Percentiles rank a stretch among this genome's conserved stretches.
These are phyloP conservation scores for Oceanites oceanicus DNA, from an alignment of 2,113 vertebrate species.

Conservation along the genomic window DNA sequence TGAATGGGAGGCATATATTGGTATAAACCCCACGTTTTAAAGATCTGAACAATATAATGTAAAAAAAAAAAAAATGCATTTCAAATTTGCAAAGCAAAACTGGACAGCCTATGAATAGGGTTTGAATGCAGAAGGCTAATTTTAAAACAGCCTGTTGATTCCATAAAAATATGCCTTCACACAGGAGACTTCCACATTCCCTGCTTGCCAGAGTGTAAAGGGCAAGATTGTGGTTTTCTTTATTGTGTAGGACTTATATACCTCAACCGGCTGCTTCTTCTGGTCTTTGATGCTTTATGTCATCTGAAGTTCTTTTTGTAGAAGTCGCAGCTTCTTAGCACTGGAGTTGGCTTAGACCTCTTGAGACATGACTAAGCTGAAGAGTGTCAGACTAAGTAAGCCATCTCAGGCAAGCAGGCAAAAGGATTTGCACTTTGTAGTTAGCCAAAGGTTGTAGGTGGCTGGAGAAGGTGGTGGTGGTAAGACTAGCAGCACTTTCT, in stretches of 20 bases:
- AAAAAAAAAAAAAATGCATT: neutral
- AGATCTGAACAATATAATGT: neutral
- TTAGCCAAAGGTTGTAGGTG: neutral
- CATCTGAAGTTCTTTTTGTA: neutral
- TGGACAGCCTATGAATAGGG: neutral
- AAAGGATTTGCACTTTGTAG: neutral
- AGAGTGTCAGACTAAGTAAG: neutral
- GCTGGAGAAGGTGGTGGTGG: neutral
- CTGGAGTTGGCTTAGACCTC: neutral
- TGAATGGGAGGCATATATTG: neutral
- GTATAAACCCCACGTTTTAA: neutral
- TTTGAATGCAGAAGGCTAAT: neutral
- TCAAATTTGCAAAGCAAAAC: neutral
- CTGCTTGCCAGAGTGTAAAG: neutral
- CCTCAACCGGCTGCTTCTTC: neutral
- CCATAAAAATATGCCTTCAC: neutral
- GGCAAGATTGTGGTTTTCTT: neutral
- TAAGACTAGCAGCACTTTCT: neutral
- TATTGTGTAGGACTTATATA: neutral
- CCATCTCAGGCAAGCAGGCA: neutral
- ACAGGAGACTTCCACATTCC: neutral
- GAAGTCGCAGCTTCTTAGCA: neutral
- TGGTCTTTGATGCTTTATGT: neutral
- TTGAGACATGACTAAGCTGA: neutral
- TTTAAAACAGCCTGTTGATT: neutral